These are phyloP conservation scores for Varroa destructor DNA, from an alignment of 1,140 invertebrate genomes.

Conservation along the genomic window DNA sequence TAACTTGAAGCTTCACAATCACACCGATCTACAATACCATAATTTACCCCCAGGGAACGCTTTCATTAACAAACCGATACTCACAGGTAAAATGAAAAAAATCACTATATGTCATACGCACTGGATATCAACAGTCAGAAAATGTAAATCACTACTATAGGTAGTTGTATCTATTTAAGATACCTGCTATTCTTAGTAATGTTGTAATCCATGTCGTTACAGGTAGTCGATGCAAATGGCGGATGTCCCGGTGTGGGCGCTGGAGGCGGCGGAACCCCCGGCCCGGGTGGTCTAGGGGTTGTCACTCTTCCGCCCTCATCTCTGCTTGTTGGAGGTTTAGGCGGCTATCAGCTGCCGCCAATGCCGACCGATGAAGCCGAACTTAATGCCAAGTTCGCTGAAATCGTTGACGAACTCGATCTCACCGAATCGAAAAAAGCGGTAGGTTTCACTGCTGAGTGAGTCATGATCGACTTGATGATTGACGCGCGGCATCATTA, in stretches of 20 bases:
- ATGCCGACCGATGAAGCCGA: constrained; percentile 76
- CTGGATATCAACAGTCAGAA: no score
- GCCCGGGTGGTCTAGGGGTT: constrained; percentile 1
- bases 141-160: no score
- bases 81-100: no score
- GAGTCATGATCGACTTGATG: not conserved
- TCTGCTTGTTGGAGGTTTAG: constrained; percentile 5
- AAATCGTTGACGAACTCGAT: constrained; percentile 84
- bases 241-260: no score
- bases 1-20: no score
- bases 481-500: no score
- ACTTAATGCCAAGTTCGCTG: constrained; percentile 79
- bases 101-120: no score
- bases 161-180: no score
- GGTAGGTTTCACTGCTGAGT: constrained; percentile 36
- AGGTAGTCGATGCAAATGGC: constrained; percentile 9
- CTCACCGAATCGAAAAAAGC: constrained; percentile 79
- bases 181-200: no score
- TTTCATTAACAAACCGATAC: no score
- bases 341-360: constrained; percentile 42
- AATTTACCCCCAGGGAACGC: no score
- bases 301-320: constrained; percentile 10
- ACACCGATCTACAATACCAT: no score
- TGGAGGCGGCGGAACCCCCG: not conserved
- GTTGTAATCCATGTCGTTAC: not conserved